Evolutionary conservation across 2,888 invertebrate genomes (phyloP).

Genomic region (Mystacides longicornis): DNA sequence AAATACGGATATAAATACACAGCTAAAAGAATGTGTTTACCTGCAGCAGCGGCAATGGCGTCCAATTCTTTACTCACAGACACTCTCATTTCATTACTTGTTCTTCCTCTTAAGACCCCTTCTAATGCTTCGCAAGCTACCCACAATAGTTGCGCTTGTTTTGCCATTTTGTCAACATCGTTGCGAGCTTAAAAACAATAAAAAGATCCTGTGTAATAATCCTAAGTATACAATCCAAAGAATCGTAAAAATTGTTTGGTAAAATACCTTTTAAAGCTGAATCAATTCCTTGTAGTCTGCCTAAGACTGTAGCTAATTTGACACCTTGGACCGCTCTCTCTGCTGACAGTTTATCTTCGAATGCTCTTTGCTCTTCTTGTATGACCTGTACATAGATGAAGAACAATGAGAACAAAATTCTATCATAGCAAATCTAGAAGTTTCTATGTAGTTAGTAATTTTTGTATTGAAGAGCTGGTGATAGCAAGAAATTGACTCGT

Average conservation of each 20-base stretch:
- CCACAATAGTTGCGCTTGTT: slow-evolving; percentile 86
- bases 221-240: neutral
- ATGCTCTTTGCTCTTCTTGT: slow-evolving; percentile 11
- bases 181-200: slow-evolving; percentile 50
- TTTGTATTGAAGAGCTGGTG: too few species aligned
- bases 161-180: slow-evolving; percentile 65
- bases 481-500: too few species aligned
- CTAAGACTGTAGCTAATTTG: slow-evolving; percentile 65
- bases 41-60: slow-evolving; percentile 67
- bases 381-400: slow-evolving; percentile 18
- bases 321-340: slow-evolving; percentile 61
- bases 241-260: neutral
- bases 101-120: slow-evolving; percentile 60
- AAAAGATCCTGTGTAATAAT: neutral
- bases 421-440: too few species aligned
- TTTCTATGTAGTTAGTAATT: too few species aligned
- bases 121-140: slow-evolving; percentile 84
- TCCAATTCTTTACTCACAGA: slow-evolving; percentile 59
- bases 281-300: slow-evolving; percentile 70
- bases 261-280: slow-evolving; percentile 59
- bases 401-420: too few species aligned
- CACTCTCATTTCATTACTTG: slow-evolving; percentile 26
- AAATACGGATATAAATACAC: too few species aligned
- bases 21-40: too few species aligned
- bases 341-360: slow-evolving; percentile 58